A percentile compares a stretch with the other conserved stretches of the same genome.
These are phyloP conservation scores for Manduca sexta DNA, from an alignment of 1,140 invertebrate genomes.

Conservation along the genomic window DNA sequence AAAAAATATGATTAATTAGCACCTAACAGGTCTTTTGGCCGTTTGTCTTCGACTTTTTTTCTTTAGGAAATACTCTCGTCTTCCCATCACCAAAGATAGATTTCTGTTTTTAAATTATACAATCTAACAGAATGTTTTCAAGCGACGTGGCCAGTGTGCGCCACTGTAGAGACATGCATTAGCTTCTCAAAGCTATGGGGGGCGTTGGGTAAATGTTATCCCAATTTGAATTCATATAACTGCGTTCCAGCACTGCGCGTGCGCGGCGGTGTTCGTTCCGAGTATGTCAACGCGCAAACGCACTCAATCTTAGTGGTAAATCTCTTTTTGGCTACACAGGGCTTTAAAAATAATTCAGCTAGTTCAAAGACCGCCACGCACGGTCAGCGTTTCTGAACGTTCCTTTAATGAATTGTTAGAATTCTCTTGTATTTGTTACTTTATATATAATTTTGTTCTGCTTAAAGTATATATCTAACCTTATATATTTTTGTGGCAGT, in stretches of 20 bases:
- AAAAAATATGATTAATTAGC: conserved; percentile 11
- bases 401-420: background rate
- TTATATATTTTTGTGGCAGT: conserved; percentile 30
- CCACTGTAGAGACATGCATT: background rate
- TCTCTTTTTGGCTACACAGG: too few species aligned
- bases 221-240: too few species aligned
- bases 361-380: background rate
- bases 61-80: too few species aligned
- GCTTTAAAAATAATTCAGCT: too few species aligned
- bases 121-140: background rate
- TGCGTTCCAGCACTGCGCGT: too few species aligned
- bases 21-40: background rate
- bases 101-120: too few species aligned
- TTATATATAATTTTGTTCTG: conserved; percentile 1
- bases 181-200: background rate
- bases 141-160: background rate
- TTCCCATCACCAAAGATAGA: too few species aligned
- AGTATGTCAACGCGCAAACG: too few species aligned
- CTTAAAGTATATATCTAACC: conserved; percentile 52
- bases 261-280: too few species aligned
- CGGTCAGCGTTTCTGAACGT: background rate
- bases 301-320: too few species aligned
- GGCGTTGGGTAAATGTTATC: background rate
- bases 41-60: too few species aligned
- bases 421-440: background rate